Evolutionary conservation across 1,140 invertebrate genomes (phyloP).

Genomic region (Nasonia longicornis): DNA sequence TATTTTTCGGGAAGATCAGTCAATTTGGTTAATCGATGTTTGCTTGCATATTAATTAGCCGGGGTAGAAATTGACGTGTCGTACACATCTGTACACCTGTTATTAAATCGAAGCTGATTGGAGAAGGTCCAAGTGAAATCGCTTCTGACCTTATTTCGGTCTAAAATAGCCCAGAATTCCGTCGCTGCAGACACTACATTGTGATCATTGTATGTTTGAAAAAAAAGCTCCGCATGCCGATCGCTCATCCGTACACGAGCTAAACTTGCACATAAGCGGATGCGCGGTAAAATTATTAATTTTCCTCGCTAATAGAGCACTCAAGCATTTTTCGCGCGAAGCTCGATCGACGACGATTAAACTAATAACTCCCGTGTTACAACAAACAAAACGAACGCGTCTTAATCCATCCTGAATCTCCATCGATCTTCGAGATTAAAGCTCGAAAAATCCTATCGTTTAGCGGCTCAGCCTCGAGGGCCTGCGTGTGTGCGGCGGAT

Average conservation of each 20-base stretch:
- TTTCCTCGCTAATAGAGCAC: too few species aligned
- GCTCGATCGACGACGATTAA: background rate
- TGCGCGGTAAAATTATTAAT: too few species aligned
- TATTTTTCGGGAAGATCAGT: background rate
- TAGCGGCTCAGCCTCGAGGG: background rate
- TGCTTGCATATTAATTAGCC: background rate
- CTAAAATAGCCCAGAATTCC: conserved; percentile 34
- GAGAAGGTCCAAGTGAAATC: conserved; percentile 42
- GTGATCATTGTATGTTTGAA: background rate
- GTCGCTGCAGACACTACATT: background rate
- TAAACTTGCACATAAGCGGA: too few species aligned
- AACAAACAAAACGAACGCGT: background rate
- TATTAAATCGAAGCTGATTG: conserved; percentile 39
- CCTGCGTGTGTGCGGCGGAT: background rate
- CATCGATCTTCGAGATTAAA: background rate
- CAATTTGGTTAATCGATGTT: background rate
- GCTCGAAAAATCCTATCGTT: background rate
- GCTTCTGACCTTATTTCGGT: conserved; percentile 40
- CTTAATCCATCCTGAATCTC: background rate
- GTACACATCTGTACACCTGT: conserved; percentile 11
- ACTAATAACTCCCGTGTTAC: background rate
- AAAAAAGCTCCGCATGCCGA: background rate
- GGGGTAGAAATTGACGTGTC: background rate
- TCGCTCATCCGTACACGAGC: background rate
- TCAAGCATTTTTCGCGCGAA: background rate